Evolutionary conservation across 2,888 invertebrate species (phyloP).

Genomic region (Torymus aiolomorphi): DNA sequence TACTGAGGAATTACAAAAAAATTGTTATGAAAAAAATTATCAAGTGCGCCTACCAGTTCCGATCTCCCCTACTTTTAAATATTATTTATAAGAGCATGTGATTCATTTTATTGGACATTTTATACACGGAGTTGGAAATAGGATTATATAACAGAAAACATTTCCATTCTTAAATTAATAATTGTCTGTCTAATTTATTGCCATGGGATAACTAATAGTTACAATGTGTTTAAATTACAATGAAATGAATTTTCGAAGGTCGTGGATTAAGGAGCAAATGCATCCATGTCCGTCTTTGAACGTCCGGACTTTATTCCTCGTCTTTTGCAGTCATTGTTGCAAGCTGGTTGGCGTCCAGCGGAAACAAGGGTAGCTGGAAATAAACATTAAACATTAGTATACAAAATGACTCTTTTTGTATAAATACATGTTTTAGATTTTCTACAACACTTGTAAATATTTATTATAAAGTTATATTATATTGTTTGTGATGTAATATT

Average conservation of each 20-base stretch:
- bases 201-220: background rate
- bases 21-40: too few relatives aligned
- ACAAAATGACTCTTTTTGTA: background rate
- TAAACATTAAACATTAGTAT: too few relatives aligned
- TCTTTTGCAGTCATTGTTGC: background rate
- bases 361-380: background rate
- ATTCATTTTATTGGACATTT: too few relatives aligned
- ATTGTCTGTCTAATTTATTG: background rate
- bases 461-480: background rate
- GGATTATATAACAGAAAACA: too few relatives aligned
- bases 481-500: background rate
- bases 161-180: too few relatives aligned
- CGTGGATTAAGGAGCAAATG: background rate
- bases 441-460: too few relatives aligned
- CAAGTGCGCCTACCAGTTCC: too few relatives aligned
- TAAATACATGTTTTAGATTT: background rate
- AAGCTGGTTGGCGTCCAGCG: constrained; percentile 5
- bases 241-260: background rate
- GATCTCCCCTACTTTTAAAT: too few relatives aligned
- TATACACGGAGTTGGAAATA: too few relatives aligned
- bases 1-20: too few relatives aligned
- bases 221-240: background rate
- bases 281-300: background rate
- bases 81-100: too few relatives aligned
- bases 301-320: background rate